Base-by-base conservation (phyloP, 2,797 vertebrate genomes). In the Peromyscus melanophrys region DNA sequence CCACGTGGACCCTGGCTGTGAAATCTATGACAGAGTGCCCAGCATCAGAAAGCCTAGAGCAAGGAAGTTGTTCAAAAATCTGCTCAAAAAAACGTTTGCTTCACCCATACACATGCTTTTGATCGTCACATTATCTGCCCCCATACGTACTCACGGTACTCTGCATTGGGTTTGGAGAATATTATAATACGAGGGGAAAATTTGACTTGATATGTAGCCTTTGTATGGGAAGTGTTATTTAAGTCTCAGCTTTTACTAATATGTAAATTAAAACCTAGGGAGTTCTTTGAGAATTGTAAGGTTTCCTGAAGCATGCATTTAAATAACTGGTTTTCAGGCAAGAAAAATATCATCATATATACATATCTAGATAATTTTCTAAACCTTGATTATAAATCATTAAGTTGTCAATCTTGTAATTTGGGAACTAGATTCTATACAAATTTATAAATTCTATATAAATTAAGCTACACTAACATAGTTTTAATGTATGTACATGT, bases 271-370 rank as follows among this genome's bases (percentile, higher is more conserved):
- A 80, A 87, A 77, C 37, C 17, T 34, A 52, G 81, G 13, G 29
- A 61, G 16, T 84, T 89, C 49, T 4, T 61, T 23, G 3, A 46
- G 55, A 59, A 10, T 17, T 31, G 6, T 40, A 55, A 76, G 65
- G 61, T 59, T 95, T 91, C 82, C 43, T 95, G 43, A 93, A 87
- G 89, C 23, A 52, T 73, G 46, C 65, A 43, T 65, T 71, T 76
- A 94, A 88, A n/a, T 86, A 9, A 73, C 2, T 87, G 19, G 31
- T 57, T 94, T 91, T 73, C 55, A 82, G 31, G 37, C 84, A 49
- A 88, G 55, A 93, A 90, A n/a, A 2, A 61, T 52, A 57, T 29
- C 31, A 57, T 40, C 19, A 1, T 8, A 21, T 73, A 19, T 19
- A 31, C 16, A 63, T 75, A 16, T 43, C 31, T 43, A 40, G 29